Base-by-base conservation (phyloP, 1,140 invertebrate genomes). In the Bilobella aurantiaca region DNA sequence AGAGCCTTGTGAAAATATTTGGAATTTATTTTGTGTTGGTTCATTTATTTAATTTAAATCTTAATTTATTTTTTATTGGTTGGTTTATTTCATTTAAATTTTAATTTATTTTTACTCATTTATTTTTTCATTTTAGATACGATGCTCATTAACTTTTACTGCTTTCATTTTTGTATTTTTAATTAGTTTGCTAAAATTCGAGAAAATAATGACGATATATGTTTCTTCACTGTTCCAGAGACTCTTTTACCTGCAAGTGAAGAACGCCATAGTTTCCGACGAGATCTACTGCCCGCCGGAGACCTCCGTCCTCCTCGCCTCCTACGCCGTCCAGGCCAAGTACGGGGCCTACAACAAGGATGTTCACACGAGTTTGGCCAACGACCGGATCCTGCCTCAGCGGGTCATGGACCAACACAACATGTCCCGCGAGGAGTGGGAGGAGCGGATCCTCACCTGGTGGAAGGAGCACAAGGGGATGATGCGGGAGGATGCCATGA, bases 241-340 rank as follows among this genome's bases (percentile, higher is more conserved):
- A 75, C 83, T 99, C 57, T 99, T 99, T 82, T 99, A 96, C 79
- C 84, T 99, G 66, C 87, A 99, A 92, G 95, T 99, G 56, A 98
- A 98, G 81, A 96, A 98, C 80, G 86, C 87, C 64, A 98, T 99
- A 78, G 83, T 99, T 60, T 91, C 88, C 60, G 95, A 97, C 81
- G 95, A 98, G 79, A 94, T 96, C 75, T 98, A 97, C 78, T 98
- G 94, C 78, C 94, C 95, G 66, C 92, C 95, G n/a, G 95, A 98
- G 82, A 98, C 96, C 53, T 96, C 94, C 23, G 96, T 99, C 27
- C 81, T 99, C 56, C 79, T 99, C 58, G 94, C 95, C 25, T 98
- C 95, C 5, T 99, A 98, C 79, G 96, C 96, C 25, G 95, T 98
- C 58, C 96, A n/a, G n/a, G 94, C 94, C 37, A 88, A 97, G 75